A percentile compares a stretch with the other conserved stretches of the same genome.
Evolutionary conservation across 1,140 invertebrate genomes (phyloP).

Genomic region (Tenebrio molitor): DNA sequence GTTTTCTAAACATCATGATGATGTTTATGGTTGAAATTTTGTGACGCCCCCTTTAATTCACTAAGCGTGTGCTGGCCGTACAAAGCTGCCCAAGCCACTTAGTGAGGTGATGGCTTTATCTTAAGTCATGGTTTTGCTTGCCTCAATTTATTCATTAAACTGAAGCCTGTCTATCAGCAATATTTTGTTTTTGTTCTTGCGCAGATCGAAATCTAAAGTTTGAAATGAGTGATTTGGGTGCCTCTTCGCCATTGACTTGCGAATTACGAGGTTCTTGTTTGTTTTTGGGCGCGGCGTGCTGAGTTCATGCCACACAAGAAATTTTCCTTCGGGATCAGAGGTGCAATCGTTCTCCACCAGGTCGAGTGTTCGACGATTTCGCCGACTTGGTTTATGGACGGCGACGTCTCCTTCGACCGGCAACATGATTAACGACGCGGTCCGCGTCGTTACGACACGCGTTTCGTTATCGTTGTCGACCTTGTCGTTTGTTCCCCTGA

Average conservation of each 20-base stretch:
- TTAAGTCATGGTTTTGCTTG: constrained; percentile 38
- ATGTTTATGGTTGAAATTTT: constrained; percentile 27
- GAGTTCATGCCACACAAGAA: no score
- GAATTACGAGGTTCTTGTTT: background rate
- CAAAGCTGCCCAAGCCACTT: constrained; percentile 25
- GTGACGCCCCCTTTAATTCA: constrained; percentile 38
- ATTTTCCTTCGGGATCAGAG: no score
- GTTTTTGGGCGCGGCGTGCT: no score
- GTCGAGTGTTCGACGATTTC: no score
- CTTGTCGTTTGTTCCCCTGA: constrained; percentile 22
- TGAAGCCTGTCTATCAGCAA: constrained; percentile 38
- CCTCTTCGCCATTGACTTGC: background rate
- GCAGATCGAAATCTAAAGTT: background rate
- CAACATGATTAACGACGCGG: constrained; percentile 25
- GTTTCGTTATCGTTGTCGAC: constrained; percentile 44
- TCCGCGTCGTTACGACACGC: constrained; percentile 20
- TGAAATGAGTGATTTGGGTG: constrained; percentile 1
- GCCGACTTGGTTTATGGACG: no score
- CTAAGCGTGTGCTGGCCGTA: constrained; percentile 25
- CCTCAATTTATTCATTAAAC: constrained; percentile 41
- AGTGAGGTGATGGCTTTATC: constrained; percentile 45
- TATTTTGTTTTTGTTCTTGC: constrained; percentile 11
- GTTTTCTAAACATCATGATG: constrained; percentile 27
- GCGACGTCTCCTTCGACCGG: background rate
- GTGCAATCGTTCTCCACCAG: no score